phyloP scores from a whole-genome alignment of 2,888 invertebrate genomes.

The Sinodicranocentrus sp. region DNA sequence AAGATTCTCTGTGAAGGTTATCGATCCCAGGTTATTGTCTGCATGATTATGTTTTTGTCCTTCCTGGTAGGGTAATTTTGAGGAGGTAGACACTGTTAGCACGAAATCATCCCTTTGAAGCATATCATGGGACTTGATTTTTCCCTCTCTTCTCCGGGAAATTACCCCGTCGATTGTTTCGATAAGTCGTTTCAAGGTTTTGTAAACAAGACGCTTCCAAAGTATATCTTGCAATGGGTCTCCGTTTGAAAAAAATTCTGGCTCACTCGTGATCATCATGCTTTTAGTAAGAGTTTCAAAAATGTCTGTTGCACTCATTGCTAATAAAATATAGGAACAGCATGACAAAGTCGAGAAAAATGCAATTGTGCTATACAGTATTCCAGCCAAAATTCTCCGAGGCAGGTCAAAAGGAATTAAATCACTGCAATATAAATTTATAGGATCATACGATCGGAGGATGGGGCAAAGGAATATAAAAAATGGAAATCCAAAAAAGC shows the following conservation, averaged over 20 bases:
- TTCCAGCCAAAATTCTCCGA: background rate
- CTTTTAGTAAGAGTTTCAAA: conserved; percentile 14
- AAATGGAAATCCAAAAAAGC: background rate
- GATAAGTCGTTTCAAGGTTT: background rate
- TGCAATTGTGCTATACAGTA: background rate
- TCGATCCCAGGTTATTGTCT: no score
- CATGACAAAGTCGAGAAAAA: conserved; percentile 5
- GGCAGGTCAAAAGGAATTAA: background rate
- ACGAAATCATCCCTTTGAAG: background rate
- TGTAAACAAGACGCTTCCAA: background rate
- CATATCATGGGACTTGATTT: background rate
- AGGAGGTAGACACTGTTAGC: background rate
- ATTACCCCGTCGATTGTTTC: no score
- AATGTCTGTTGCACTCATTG: background rate
- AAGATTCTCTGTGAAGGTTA: no score
- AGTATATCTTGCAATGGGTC: background rate
- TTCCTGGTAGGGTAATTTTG: background rate
- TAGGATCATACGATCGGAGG: conserved; percentile 8
- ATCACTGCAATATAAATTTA: background rate
- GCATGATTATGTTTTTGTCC: background rate
- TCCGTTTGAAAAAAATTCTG: background rate
- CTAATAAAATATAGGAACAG: conserved; percentile 16
- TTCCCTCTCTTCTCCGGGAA: background rate
- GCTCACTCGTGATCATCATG: background rate
- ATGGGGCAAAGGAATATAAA: background rate